Evolutionary conservation across 1,140 invertebrate species (phyloP).

Genomic region (Aphis craccivora): DNA sequence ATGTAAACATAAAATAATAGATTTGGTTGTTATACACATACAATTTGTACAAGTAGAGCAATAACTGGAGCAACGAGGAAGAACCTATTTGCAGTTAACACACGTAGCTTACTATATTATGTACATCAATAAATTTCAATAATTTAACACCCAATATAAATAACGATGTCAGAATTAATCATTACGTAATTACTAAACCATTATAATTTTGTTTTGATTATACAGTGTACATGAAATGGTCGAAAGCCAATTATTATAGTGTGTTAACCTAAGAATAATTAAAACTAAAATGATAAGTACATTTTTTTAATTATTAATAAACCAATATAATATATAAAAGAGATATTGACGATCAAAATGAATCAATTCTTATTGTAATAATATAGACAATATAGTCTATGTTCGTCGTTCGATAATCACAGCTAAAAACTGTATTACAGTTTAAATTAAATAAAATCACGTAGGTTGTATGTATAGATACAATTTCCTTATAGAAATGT

Average conservation of each 20-base stretch:
- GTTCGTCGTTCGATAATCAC: neutral
- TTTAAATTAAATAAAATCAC: neutral
- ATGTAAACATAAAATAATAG: neutral
- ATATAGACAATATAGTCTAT: no score
- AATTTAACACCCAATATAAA: neutral
- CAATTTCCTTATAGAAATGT: neutral
- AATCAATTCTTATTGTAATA: neutral
- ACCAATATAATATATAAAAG: neutral
- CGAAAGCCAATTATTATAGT: neutral
- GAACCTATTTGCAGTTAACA: neutral
- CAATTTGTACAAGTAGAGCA: neutral
- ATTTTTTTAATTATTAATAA: neutral
- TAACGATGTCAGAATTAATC: neutral
- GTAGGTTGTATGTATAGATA: neutral
- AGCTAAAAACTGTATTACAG: neutral
- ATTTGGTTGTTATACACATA: neutral
- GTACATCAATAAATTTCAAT: neutral
- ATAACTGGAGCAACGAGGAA: neutral
- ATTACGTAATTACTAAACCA: neutral
- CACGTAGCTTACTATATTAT: neutral
- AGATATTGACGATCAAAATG: neutral
- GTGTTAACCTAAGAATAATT: neutral
- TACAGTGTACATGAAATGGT: neutral
- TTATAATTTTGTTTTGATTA: neutral
- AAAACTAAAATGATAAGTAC: neutral